These are phyloP conservation scores for Philereme vetulata DNA, from an alignment of 2,888 invertebrate species.

Conservation along the genomic window DNA sequence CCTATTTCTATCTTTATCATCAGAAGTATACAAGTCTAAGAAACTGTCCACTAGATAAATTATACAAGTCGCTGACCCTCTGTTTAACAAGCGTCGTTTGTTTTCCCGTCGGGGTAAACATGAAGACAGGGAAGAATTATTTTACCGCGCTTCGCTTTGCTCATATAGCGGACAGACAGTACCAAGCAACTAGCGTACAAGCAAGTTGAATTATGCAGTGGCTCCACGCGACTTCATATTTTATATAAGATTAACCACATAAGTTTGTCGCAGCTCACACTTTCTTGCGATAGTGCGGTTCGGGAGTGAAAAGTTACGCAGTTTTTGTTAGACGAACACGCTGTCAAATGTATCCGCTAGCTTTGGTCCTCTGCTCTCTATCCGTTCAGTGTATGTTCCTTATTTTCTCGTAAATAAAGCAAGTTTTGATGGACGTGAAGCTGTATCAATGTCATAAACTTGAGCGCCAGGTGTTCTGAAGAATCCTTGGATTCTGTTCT, in stretches of 20 bases:
- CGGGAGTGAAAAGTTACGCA: neutral
- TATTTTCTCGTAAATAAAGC: conserved; percentile 29
- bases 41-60: conserved; percentile 55
- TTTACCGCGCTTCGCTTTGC: conserved; percentile 25
- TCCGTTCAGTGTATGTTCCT: neutral
- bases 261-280: neutral
- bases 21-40: conserved; percentile 32
- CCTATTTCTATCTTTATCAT: conserved; percentile 15
- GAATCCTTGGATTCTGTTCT: conserved; percentile 15
- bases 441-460: conserved; percentile 32
- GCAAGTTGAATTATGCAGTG: conserved; percentile 1
- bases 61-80: conserved; percentile 64
- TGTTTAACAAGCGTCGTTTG: conserved; percentile 70
- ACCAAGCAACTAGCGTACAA: neutral
- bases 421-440: conserved; percentile 25
- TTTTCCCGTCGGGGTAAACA: conserved; percentile 48
- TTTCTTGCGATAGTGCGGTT: neutral
- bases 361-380: neutral
- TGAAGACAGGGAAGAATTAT: conserved; percentile 49
- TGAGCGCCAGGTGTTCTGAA: conserved; percentile 25
- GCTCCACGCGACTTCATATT: neutral
- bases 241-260: neutral
- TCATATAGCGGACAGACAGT: conserved; percentile 4
- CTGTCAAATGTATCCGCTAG: neutral
- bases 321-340: neutral